Percentiles rank a stretch among this genome's conserved stretches.
phyloP scores from a whole-genome alignment of 2,888 invertebrate species.

The Kryphioiulus occultus region DNA sequence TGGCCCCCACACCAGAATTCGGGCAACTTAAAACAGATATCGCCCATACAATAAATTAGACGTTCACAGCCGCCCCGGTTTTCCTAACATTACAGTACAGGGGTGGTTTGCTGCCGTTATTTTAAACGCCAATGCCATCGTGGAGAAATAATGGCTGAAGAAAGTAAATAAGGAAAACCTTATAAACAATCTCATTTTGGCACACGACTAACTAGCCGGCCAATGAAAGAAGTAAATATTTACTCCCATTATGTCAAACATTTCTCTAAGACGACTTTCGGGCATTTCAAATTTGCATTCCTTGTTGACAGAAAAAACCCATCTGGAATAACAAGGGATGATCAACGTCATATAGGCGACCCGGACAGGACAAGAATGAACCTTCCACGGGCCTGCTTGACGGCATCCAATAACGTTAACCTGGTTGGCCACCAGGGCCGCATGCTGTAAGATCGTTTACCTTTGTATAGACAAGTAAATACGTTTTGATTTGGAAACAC shows the following conservation, averaged over 20 bases:
- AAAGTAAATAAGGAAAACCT: not conserved
- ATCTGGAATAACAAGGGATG: not conserved
- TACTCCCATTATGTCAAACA: constrained; percentile 3
- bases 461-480: not conserved
- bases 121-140: not conserved
- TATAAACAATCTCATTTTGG: not conserved
- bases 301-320: not conserved
- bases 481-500: no score
- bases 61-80: not conserved
- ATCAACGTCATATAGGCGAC: no score
- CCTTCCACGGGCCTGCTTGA: not conserved
- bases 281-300: not conserved
- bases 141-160: not conserved
- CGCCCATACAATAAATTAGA: not conserved
- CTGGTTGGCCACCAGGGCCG: not conserved
- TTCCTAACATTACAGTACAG: not conserved
- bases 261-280: not conserved
- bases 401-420: no score
- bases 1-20: constrained; percentile 15
- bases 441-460: not conserved
- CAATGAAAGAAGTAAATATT: constrained; percentile 1
- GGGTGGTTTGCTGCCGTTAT: not conserved
- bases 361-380: not conserved
- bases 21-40: constrained; percentile 31
- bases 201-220: not conserved